These are phyloP conservation scores for Nasonia longicornis DNA, from an alignment of 1,140 invertebrate genomes.

Conservation along the genomic window DNA sequence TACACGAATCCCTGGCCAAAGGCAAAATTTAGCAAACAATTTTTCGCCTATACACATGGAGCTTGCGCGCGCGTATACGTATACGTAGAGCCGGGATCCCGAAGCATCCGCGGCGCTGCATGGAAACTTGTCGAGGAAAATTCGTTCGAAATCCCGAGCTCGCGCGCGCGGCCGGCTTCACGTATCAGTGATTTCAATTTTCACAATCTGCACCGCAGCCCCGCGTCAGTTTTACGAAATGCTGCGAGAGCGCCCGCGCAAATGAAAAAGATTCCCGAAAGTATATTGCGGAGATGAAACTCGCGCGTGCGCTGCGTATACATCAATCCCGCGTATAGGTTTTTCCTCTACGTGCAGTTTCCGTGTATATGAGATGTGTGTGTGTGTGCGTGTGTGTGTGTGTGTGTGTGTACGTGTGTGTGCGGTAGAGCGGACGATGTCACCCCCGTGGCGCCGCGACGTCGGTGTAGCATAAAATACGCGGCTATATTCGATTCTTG, in stretches of 20 bases:
- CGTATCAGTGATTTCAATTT: constrained; percentile 11
- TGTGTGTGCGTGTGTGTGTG: neutral
- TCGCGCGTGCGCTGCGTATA: neutral
- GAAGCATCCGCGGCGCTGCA: too few relatives aligned
- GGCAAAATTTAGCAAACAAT: neutral
- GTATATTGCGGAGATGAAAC: neutral
- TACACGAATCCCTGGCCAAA: too few relatives aligned
- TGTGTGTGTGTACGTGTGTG: neutral
- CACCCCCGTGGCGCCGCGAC: neutral
- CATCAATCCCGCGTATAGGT: neutral
- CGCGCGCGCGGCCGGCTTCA: neutral
- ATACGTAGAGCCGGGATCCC: neutral
- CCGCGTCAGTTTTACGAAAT: neutral
- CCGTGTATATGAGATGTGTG: neutral
- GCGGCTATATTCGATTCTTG: constrained; percentile 13
- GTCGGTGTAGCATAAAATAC: constrained; percentile 5
- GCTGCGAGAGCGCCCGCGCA: neutral
- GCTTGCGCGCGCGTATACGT: neutral
- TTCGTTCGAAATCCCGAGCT: too few relatives aligned
- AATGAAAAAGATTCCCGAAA: constrained; percentile 13
- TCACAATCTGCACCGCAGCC: neutral
- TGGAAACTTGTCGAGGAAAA: too few relatives aligned
- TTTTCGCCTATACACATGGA: neutral
- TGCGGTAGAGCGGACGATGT: neutral
- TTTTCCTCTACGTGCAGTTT: neutral